phyloP scores from a whole-genome alignment of 2,888 invertebrate genomes.

The Philereme vetulata region DNA sequence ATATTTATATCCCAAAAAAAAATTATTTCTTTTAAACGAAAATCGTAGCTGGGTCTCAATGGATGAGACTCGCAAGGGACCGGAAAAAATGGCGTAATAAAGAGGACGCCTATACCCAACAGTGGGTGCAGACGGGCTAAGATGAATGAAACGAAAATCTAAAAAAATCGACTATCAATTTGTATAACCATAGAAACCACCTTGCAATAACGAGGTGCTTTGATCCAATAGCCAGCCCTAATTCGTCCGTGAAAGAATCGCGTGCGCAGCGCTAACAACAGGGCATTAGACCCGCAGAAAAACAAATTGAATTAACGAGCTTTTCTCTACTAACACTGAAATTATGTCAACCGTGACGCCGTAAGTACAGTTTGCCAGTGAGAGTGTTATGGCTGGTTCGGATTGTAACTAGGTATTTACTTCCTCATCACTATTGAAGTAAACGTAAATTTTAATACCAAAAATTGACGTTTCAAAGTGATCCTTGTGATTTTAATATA shows the following conservation, averaged over 20 bases:
- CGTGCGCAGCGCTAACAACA: slow-evolving; percentile 44
- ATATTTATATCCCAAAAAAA: no score
- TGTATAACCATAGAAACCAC: neutral
- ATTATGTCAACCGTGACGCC: slow-evolving; percentile 42
- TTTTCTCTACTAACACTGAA: slow-evolving; percentile 48
- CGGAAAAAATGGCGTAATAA: no score
- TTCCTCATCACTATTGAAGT: neutral
- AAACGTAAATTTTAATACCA: no score
- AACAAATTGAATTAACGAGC: slow-evolving; percentile 55
- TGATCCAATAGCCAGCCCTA: slow-evolving; percentile 21
- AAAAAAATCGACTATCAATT: neutral
- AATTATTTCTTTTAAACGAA: no score
- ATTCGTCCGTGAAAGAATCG: slow-evolving; percentile 39
- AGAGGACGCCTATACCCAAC: no score
- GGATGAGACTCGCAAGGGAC: no score
- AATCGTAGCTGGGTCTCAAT: no score
- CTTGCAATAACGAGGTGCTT: slow-evolving; percentile 9
- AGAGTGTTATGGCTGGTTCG: slow-evolving; percentile 33
- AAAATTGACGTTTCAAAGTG: no score
- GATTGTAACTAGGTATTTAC: neutral
- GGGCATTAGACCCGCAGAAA: slow-evolving; percentile 47
- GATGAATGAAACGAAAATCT: no score
- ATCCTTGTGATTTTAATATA: no score
- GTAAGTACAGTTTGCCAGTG: slow-evolving; percentile 30
- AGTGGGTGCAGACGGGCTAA: no score